Base-by-base conservation (phyloP, 2,888 invertebrate species). In the Caenorhabditis virilis region DNA sequence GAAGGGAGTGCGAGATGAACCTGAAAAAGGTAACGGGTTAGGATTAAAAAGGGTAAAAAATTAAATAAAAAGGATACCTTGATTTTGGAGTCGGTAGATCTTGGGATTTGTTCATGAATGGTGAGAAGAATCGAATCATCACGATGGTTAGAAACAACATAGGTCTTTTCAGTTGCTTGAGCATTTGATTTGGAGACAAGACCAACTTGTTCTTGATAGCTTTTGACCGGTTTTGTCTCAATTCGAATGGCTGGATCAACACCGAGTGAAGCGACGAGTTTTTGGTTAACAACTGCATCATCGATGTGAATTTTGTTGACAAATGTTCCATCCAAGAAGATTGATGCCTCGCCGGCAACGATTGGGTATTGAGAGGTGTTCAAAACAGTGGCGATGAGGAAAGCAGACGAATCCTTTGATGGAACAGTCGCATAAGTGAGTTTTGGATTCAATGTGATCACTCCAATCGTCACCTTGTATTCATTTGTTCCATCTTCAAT, bases 191-290 rank as follows among this genome's bases (percentile, higher is more conserved):
- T 71, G 27, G 53, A 60, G 53, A 71, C 53, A 16, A 60, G 27
- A 43, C 71, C 71, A 15, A 27, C 48, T 53, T 72, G 65, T 33
- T 83, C 82, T 9, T 77, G 76, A 62, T 73, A 82, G 67, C 83
- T 83, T 49, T 77, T 76, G 47, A 79, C 74, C 16, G 84, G 84
- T 51, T 83, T 78, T 74, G 84, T 84, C 16, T 66, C 76, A 7
- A 85, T 74, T 55, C 79, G 76, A 20, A 85, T 76, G 13, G 83
- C 76, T 5, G 82, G 79, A 62, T 85, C 85, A 13, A 84, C 80
- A 35, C 85, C 85, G 47, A 85, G 71, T 1, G 84, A 83, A 46
- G 82, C 80, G 42, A 75, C 54, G 26, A 63, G 56, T 25, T 58
- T 62, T 26, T 65, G 52, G 9, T 65, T 48, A 2, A 69, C 50